Evolutionary conservation across 2,797 vertebrate genomes (phyloP), one percentile per base, ranked within the genome.

Genomic region (Sebastes minor): DNA sequence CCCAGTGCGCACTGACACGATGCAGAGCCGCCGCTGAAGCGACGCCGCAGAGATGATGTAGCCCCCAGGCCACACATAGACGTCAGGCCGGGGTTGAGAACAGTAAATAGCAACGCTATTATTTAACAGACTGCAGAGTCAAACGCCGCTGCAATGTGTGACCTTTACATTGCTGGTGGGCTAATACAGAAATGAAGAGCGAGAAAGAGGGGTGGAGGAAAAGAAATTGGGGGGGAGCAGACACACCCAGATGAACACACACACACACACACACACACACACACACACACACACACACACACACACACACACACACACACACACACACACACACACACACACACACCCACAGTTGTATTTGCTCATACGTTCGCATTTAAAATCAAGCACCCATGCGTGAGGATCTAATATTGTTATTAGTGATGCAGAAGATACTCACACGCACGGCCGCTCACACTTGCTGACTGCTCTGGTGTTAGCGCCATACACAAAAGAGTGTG

Each of bases 131-230:
- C 88, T 89, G 75, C 69, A 69, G 82, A 91, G 90, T 93, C 86
- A 89, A 91, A 88, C 23, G 70, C 74, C 42, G 53, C 82, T 86
- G 91, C 85, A 89, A 55, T 52, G 81, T 73, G 78, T 90, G 91
- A 94, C 91, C 92, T 94, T 94, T 92, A 88, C 88, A 83, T 89
- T 55, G 80, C 89, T 91, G 88, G 78, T 88, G 87, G 89, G 87
- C 85, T 92, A 85, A 90, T 90, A 86, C 73, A 60, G 72, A 90
- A 86, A 89, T 83, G 74, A 78, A 88, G 83, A 87, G 78, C 16
- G 28, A 77, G 84, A 10, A 14, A 70, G 71, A 78, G 70, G 83
- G 59, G 68, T 71, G 74, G 68, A 79, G 67, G 73, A 46, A 68
- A 10, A 59, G 59, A 74, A 83, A 86, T 14, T 82, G 27, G 78